phyloP scores from a whole-genome alignment of 2,797 vertebrate genomes.

The Brachymystax lenok region DNA sequence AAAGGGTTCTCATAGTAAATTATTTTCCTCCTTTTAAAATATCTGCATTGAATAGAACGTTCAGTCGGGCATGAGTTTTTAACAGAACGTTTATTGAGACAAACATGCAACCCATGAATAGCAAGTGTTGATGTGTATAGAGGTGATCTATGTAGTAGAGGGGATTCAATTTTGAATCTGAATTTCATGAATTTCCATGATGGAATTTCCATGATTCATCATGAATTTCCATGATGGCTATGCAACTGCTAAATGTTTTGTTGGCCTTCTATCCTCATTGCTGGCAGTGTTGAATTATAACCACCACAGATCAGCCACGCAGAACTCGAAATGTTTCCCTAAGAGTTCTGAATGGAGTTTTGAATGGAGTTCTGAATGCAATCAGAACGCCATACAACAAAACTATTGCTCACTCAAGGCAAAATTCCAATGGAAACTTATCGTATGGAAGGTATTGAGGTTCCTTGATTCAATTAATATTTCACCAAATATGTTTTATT shows the following conservation, averaged over 20 bases:
- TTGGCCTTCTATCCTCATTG: background rate
- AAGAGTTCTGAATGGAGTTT: background rate
- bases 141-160: background rate
- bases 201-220: no score
- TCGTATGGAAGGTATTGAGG: background rate
- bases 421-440: slow-evolving; percentile 2
- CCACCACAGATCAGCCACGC: background rate
- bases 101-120: no score
- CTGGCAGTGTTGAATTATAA: background rate
- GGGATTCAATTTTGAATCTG: background rate
- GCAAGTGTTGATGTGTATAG: background rate
- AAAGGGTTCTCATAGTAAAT: no score
- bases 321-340: background rate
- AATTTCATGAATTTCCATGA: no score
- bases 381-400: background rate
- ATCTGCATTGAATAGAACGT: background rate
- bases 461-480: background rate
- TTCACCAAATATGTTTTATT: background rate
- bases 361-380: background rate
- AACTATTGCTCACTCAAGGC: background rate
- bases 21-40: background rate
- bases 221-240: background rate
- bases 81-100: no score
- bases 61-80: no score
- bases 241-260: background rate